phyloP scores from a whole-genome alignment of 2,888 invertebrate species.

The Bellardia bayeri region DNA sequence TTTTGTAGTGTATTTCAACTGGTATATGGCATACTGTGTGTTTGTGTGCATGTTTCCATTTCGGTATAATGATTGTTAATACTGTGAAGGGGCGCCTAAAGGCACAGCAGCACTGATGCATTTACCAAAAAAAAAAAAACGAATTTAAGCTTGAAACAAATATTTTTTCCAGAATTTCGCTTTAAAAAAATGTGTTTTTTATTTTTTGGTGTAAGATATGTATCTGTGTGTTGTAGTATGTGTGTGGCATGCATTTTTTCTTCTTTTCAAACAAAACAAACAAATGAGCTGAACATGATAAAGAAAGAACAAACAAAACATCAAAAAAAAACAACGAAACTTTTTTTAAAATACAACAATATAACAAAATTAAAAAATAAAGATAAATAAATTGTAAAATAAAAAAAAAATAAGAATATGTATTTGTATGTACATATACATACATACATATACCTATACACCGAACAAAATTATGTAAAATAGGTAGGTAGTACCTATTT shows the following conservation, averaged over 20 bases:
- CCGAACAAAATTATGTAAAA: not conserved
- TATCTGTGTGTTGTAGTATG: conserved; percentile 8
- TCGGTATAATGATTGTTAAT: conserved; percentile 67
- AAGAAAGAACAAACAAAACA: conserved; percentile 59
- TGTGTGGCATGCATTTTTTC: conserved; percentile 12
- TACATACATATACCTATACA: not conserved
- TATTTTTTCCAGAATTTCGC: conserved; percentile 47
- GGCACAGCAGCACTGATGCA: conserved; percentile 68
- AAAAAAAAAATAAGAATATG: conserved; percentile 19
- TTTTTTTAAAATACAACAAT: conserved; percentile 58
- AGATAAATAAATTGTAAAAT: conserved; percentile 55
- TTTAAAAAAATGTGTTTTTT: conserved; percentile 46
- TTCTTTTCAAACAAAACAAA: conserved; percentile 64
- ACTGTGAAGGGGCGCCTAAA: conserved; percentile 66
- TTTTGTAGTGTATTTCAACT: conserved; percentile 64
- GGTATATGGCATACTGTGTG: conserved; percentile 26
- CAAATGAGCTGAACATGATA: conserved; percentile 66
- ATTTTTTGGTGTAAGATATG: conserved; percentile 48
- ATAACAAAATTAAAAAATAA: conserved; percentile 71
- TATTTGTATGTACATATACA: conserved; percentile 24
- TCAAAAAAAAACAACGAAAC: conserved; percentile 23
- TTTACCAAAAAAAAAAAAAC: conserved; percentile 59
- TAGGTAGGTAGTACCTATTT: too few relatives aligned
- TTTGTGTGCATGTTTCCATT: conserved; percentile 49
- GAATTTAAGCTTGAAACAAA: conserved; percentile 64